phyloP scores from a whole-genome alignment of 1,140 invertebrate species.

The Drosophila saltans region DNA sequence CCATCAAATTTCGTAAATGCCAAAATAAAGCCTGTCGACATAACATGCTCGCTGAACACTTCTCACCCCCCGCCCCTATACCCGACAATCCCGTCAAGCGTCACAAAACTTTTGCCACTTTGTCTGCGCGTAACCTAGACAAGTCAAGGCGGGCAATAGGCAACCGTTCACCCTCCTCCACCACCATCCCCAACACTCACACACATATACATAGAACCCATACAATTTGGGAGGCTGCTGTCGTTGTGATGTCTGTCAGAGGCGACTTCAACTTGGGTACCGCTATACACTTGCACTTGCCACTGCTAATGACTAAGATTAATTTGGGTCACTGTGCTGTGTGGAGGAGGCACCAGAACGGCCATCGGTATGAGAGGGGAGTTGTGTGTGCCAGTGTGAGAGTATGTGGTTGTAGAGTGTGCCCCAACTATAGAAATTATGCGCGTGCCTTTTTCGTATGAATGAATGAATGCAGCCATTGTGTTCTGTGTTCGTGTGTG shows the following conservation, averaged over 20 bases:
- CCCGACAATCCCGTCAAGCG: conserved; percentile 6
- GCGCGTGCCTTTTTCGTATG: conserved; percentile 56
- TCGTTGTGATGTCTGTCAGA: conserved; percentile 41
- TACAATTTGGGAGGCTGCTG: not conserved
- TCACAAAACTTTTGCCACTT: conserved; percentile 63
- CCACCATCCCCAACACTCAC: no score
- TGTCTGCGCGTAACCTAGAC: conserved; percentile 51
- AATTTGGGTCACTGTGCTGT: conserved; percentile 77
- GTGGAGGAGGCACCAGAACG: conserved; percentile 10
- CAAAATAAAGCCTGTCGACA: conserved; percentile 43
- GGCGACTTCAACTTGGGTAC: conserved; percentile 42
- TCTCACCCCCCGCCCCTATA: not conserved
- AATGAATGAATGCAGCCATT: conserved; percentile 46
- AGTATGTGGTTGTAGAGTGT: not conserved
- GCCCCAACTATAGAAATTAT: conserved; percentile 52
- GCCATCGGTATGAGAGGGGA: not conserved
- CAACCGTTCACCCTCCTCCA: conserved; percentile 3
- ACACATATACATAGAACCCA: not conserved
- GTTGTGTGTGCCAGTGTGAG: not conserved
- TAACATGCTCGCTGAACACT: not conserved
- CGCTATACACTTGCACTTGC: conserved; percentile 59
- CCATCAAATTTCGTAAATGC: conserved; percentile 24
- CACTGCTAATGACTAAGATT: conserved; percentile 74
- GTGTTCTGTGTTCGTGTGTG: conserved; percentile 13
- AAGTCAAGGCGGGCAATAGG: conserved; percentile 33